These are phyloP conservation scores for Neodon shergylaensis DNA, from an alignment of 2,113 vertebrate genomes.

Conservation along the genomic window DNA sequence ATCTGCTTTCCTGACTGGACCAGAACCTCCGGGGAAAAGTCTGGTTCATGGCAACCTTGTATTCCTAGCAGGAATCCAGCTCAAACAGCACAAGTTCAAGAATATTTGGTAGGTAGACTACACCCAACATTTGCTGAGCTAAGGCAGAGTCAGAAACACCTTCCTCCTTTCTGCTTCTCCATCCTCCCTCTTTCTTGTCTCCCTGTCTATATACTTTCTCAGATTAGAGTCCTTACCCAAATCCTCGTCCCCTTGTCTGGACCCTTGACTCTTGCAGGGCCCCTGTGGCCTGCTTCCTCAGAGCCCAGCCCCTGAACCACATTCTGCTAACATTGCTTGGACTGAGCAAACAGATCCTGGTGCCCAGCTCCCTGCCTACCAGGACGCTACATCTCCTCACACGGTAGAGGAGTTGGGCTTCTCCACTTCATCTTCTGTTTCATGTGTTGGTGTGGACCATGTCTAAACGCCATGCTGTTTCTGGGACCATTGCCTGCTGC, in stretches of 20 bases:
- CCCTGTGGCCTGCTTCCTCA: neutral
- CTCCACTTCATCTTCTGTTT: neutral
- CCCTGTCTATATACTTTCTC: neutral
- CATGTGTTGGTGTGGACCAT: neutral
- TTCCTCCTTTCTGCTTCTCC: neutral
- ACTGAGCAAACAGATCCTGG: neutral
- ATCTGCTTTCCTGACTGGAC: neutral
- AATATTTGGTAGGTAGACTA: conserved; percentile 32
- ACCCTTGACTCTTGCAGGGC: neutral
- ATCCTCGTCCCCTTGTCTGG: neutral
- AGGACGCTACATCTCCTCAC: neutral
- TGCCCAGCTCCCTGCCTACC: neutral
- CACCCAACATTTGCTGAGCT: neutral
- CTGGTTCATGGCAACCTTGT: neutral
- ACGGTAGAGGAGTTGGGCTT: neutral
- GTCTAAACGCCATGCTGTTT: neutral
- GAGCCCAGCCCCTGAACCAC: neutral
- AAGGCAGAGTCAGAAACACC: neutral
- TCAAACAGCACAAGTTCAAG: conserved; percentile 40
- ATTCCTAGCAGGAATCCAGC: neutral
- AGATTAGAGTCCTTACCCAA: neutral
- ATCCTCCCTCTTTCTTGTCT: neutral
- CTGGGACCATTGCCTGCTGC: neutral
- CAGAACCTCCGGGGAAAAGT: conserved; percentile 37
- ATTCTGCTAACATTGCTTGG: neutral